Evolutionary conservation across 2,113 vertebrate genomes (phyloP), one percentile per base, ranked within the genome.

Genomic region (Ancistrus triradiatus): DNA sequence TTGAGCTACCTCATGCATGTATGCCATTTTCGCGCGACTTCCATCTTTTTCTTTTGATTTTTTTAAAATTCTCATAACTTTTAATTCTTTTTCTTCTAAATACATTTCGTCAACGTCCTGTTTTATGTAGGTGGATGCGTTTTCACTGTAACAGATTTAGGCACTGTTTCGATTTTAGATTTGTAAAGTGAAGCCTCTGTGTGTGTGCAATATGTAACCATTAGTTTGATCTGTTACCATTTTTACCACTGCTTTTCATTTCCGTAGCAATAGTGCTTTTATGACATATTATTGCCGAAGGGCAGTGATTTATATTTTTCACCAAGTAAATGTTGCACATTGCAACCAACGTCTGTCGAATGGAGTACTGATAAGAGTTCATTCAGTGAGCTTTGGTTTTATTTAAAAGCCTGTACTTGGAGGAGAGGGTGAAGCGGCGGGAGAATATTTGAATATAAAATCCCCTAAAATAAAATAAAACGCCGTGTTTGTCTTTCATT

Each of bases 271-370:
- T 69, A 69, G 66, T 59, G 22, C 35, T 31, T 52, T 50, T 68
- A 49, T 31, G 21, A 11, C 0, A 19, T 59, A 68, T 73, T 73
- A 57, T 50, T 74, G 61, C 49, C 47, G 9, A 7, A 31, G 27
- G 22, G 68, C 68, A 67, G 68, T 75, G 63, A 67, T 70, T 62
- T 66, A 49, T 25, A 25, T 63, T 71, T 55, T 60, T 59, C 53
- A 68, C 21, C 53, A 56, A 68, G 69, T 65, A 64, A 75, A 64
- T 75, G 73, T 75, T 75, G 69, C 73, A 75, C 69, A 72, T 75
- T 75, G 73, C 69, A 75, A 75, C 69, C 59, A 42, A 65, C 52
- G 67, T 74, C 62, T 66, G 59, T 62, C 43, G 24, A 51, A 38
- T 56, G 43, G 59, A 64, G 68, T 52, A 70, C 52, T 27, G 42